Evolutionary conservation across 1,140 invertebrate species (phyloP), one percentile per base, ranked within the genome.

Genomic region (Apocrypta bakeri): DNA sequence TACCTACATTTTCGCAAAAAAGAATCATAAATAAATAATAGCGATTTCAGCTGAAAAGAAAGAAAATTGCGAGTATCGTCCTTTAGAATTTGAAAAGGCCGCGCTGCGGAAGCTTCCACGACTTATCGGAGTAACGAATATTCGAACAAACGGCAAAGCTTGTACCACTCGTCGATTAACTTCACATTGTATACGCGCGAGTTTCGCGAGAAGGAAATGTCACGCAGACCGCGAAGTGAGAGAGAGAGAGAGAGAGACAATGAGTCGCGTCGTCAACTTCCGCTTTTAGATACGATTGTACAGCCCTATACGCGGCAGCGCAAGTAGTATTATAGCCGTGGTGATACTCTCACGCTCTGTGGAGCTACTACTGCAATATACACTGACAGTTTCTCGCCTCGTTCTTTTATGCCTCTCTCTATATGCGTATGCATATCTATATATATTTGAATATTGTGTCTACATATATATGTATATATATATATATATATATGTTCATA

Each of bases 151-250:
- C 27, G 8, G 63, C 63, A 66, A 66, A 66, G 63, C 69, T 29
- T 4, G 21, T 14, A n/a, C 56, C 79, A 74, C 63, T 69, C 72
- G 72, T 76, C 72, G 37, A 81, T 76, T 81, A 81, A 76, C 72
- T 81, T 81, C 12, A 17, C 21, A 79, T 79, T 80, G 68, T 80
- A 6, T 31, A 27, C 25, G 68, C 29, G 42, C 25, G n/a, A 80
- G 40, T 80, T 80, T 71, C 64, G 66, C 25, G 87, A 85, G 87
- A 90, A 91, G 90, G 90, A 91, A 91, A 91, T 88, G 88, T 90
- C 89, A 87, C 0, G 48, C 21, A 56, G 48, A 56, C 48, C 48
- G 48, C 48, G 17, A 17, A 56, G 48, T 56, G 48, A 56, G 48
- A n/a, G 48, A n/a, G 48, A 48, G 42, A 48, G 48, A 66, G 42